A percentile compares a stretch with the other conserved stretches of the same genome.
Conservation (phyloP, 2,888 invertebrate species). For the Byasa hedistus region DNA sequence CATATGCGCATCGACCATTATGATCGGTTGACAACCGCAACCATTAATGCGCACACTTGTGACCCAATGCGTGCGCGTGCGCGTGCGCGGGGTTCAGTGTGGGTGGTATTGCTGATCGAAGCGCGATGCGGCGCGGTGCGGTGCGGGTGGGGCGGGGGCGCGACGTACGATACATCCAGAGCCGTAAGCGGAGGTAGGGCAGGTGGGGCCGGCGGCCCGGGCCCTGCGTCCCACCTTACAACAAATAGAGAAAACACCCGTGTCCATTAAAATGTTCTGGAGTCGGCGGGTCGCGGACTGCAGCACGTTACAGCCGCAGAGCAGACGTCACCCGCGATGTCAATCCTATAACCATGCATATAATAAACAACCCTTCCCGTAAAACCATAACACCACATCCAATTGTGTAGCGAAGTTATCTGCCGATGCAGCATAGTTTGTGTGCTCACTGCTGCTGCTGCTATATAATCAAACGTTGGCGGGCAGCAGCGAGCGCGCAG, state of each 20-base stretch:
- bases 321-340: too few relatives aligned
- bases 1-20: constrained; percentile 49
- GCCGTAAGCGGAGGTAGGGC: constrained; percentile 81
- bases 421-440: too few relatives aligned
- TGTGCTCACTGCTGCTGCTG: too few relatives aligned
- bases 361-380: too few relatives aligned
- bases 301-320: too few relatives aligned
- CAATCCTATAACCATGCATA: too few relatives aligned
- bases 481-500: background rate
- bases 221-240: constrained; percentile 79
- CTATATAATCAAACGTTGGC: background rate
- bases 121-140: background rate
- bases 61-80: constrained; percentile 40
- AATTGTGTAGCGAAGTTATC: too few relatives aligned
- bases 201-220: constrained; percentile 79
- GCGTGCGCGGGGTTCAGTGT: background rate
- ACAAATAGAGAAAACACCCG: constrained; percentile 74
- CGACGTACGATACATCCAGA: constrained; percentile 81
- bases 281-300: constrained; percentile 50
- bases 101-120: background rate
- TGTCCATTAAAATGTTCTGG: constrained; percentile 66
- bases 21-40: too few relatives aligned
- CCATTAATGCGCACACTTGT: too few relatives aligned
- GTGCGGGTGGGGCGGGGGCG: background rate
- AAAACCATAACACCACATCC: too few relatives aligned